Evolutionary conservation across 1,140 invertebrate genomes (phyloP).

Genomic region (Trinorchestia longiramus): DNA sequence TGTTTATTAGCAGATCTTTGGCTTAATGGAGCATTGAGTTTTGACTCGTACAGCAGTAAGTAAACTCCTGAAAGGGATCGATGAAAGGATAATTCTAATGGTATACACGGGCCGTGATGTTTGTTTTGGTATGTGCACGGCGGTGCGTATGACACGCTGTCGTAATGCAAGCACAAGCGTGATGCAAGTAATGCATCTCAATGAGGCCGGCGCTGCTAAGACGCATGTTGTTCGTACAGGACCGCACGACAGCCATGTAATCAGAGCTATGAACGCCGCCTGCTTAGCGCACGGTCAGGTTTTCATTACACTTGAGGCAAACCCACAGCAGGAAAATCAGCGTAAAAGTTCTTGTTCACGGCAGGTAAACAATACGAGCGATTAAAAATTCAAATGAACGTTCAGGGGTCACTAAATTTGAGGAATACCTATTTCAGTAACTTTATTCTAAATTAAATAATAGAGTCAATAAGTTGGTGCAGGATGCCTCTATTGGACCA

Average conservation of each 20-base stretch:
- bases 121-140: not conserved
- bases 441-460: not conserved
- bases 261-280: not conserved
- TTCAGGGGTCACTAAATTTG: not conserved
- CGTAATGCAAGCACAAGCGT: not conserved
- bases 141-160: not conserved
- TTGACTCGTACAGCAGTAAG: not conserved
- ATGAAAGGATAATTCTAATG: slow-evolving; percentile 21
- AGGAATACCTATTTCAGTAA: not conserved
- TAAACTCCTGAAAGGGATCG: not conserved
- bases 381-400: not conserved
- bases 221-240: not conserved
- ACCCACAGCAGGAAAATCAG: not conserved
- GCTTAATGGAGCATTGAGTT: not conserved
- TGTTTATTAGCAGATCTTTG: not conserved
- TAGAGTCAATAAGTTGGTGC: not conserved
- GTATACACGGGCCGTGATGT: not conserved
- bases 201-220: not conserved
- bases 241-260: not conserved
- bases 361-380: not conserved
- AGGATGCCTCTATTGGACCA: not conserved
- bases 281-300: not conserved
- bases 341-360: not conserved
- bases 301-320: not conserved
- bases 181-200: slow-evolving; percentile 42